Base-by-base conservation (phyloP, 2,888 invertebrate genomes). In the Lepetodrilus schrolli region DNA sequence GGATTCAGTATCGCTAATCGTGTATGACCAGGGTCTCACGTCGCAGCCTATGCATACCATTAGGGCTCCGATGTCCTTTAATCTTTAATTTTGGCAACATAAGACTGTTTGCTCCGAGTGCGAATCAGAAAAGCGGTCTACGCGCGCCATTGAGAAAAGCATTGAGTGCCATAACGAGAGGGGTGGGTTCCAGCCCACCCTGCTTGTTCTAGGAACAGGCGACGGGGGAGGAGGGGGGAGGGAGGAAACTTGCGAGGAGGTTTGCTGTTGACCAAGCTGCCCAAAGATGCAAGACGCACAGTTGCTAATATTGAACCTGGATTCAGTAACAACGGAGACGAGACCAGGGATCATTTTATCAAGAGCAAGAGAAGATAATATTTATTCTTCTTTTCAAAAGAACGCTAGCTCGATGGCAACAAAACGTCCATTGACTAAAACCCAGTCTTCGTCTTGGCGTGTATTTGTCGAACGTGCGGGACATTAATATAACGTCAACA, bases 391-490 rank as follows among this genome's bases (percentile, higher is more conserved):
- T 43, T 68, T 38, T 43, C 38, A 68, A 68, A 47, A 68, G 68
- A 43, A 23, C n/a, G 43, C 68, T 21, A n/a, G 66, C 47, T 65
- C 65, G 38, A 30, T 30, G 37, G 72, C 38, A 72, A 72, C 72
- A 72, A 72, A 72, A 72, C 48, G 49, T 66, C 65, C 66, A 65
- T 72, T 72, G 72, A 72, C 65, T 66, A 69, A 51, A 36, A 20
- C 58, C 43, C 38, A 26, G 34, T 26, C 43, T 21, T n/a, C n/a
- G 36, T 20, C n/a, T 34, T 47, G 47, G 37, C 73, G 51, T 51
- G 69, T 73, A 68, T 73, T 73, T 43, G 58, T 68, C 47, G 73
- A 73, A 73, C 73, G 73, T 73, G 73, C 69, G n/a, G 26, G n/a
- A 17, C 58, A n/a, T 51, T 58, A 71, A 71, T 71, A 38, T 58